Evolutionary conservation across 2,888 invertebrate species (phyloP).

Genomic region (Cheilosia pagana): DNA sequence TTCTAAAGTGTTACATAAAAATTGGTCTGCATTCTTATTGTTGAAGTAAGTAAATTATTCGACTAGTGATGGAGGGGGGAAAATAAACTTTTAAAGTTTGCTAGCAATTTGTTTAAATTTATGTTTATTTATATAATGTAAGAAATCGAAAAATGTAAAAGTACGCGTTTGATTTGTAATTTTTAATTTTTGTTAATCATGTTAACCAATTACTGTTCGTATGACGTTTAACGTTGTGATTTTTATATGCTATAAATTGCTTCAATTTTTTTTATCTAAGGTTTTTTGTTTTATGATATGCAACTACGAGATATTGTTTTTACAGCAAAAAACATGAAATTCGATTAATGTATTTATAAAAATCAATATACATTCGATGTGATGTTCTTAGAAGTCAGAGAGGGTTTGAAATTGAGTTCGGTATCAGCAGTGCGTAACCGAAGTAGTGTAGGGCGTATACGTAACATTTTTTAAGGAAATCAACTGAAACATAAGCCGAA

Average conservation of each 20-base stretch:
- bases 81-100: neutral
- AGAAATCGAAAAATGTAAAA: conserved; percentile 33
- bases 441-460: too few relatives aligned
- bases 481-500: too few relatives aligned
- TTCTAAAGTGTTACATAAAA: conserved; percentile 71
- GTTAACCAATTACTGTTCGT: conserved; percentile 69
- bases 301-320: conserved; percentile 62
- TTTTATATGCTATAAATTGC: conserved; percentile 24
- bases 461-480: neutral
- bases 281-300: conserved; percentile 61
- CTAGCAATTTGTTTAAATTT: conserved; percentile 11
- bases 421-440: too few relatives aligned
- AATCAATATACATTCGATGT: conserved; percentile 36
- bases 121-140: conserved; percentile 21
- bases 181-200: conserved; percentile 24
- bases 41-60: conserved; percentile 23
- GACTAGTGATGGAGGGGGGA: neutral
- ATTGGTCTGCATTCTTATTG: conserved; percentile 69
- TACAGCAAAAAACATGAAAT: conserved; percentile 25
- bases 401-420: too few relatives aligned
- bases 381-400: conserved; percentile 6
- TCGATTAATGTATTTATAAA: conserved; percentile 21
- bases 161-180: conserved; percentile 5
- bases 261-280: conserved; percentile 46
- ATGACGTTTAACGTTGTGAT: conserved; percentile 22